phyloP scores from a whole-genome alignment of 2,797 vertebrate species.

The Pseudochromis fuscus region DNA sequence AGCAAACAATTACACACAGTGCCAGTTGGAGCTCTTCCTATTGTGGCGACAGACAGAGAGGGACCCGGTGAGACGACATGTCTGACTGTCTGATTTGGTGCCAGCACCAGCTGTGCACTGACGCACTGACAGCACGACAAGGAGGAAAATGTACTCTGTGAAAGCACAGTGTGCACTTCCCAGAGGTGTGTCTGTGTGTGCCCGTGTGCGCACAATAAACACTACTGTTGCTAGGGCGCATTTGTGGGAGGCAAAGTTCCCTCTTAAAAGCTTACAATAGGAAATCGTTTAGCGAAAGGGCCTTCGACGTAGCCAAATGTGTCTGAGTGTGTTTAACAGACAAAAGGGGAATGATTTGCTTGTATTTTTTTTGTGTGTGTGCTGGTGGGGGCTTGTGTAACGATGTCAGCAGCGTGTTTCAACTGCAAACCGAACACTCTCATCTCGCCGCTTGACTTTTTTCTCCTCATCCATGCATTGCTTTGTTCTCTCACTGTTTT shows the following conservation, averaged over 20 bases:
- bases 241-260: constrained; percentile 69
- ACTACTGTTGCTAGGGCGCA: constrained; percentile 49
- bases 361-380: neutral
- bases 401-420: neutral
- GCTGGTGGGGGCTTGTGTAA: neutral
- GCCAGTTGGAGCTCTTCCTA: constrained; percentile 32
- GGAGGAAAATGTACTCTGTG: constrained; percentile 30
- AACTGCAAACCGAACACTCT: neutral
- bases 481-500: constrained; percentile 14
- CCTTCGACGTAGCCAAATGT: constrained; percentile 56
- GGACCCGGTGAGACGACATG: constrained; percentile 31
- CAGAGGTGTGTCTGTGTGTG: constrained; percentile 34
- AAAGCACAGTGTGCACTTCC: constrained; percentile 43
- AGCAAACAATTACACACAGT: constrained; percentile 40
- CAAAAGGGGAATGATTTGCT: neutral
- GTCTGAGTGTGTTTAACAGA: constrained; percentile 22
- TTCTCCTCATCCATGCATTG: neutral
- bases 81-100: constrained; percentile 42
- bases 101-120: constrained; percentile 58
- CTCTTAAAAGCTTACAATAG: constrained; percentile 83
- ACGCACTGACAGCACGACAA: constrained; percentile 31
- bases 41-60: constrained; percentile 11
- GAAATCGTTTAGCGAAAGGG: constrained; percentile 80
- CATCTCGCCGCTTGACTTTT: constrained; percentile 2
- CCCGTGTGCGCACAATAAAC: constrained; percentile 14